Percentiles rank a stretch among this genome's conserved stretches.
Evolutionary conservation across 2,888 invertebrate genomes (phyloP).

Genomic region (Caenorhabditis virilis): DNA sequence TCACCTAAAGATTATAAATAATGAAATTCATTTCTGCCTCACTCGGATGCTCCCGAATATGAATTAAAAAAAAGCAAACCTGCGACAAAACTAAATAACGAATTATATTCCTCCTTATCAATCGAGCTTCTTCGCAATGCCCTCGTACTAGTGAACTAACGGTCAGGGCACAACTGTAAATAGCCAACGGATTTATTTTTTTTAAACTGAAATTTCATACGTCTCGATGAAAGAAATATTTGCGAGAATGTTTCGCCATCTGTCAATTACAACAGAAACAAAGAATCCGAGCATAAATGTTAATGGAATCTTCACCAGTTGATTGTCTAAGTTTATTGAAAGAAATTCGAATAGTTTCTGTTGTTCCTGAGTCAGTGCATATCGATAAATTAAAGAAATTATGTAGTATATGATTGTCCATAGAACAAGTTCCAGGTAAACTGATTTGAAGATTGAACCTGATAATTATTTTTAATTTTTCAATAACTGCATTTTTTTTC

Average conservation of each 20-base stretch:
- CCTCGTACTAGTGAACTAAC: conserved; percentile 36
- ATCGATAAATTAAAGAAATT: conserved; percentile 17
- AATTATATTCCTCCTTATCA: conserved; percentile 42
- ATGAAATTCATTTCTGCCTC: too few species aligned
- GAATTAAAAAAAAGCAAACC: conserved; percentile 25
- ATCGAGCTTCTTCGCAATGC: conserved; percentile 18
- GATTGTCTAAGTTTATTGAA: conserved; percentile 20
- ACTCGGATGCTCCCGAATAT: background rate
- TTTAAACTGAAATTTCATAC: conserved; percentile 26
- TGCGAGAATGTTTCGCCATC: conserved; percentile 52
- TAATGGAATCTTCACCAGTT: conserved; percentile 50
- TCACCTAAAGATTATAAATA: conserved; percentile 14
- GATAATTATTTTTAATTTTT: too few species aligned
- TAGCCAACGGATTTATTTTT: background rate
- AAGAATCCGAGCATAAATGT: conserved; percentile 63
- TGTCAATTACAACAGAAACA: conserved; percentile 51
- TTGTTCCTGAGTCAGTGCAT: conserved; percentile 1
- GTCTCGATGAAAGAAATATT: conserved; percentile 58
- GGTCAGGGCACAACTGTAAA: conserved; percentile 41
- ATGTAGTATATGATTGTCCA: conserved; percentile 13
- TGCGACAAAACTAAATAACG: conserved; percentile 56
- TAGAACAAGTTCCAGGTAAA: conserved; percentile 14
- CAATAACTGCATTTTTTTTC: too few species aligned
- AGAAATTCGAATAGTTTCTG: conserved; percentile 21
- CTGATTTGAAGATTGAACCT: conserved; percentile 23